Conservation (phyloP, 2,888 invertebrate genomes). For the Drosophila ezoana region DNA sequence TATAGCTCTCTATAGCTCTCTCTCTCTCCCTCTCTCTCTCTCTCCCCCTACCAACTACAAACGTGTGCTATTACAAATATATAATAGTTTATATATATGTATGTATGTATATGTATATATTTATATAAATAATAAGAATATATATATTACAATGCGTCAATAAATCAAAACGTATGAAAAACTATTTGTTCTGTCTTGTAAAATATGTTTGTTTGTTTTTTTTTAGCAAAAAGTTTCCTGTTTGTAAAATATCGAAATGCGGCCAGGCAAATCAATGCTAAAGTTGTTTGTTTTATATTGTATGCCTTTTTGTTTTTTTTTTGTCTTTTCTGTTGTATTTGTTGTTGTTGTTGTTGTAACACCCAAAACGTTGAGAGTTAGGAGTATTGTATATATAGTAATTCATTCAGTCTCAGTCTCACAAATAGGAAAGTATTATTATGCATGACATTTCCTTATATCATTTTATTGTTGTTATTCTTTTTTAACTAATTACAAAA, state of each 20-base stretch:
- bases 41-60: slow-evolving; percentile 47
- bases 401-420: slow-evolving; percentile 76
- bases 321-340: slow-evolving; percentile 1
- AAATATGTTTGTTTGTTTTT: slow-evolving; percentile 15
- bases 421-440: slow-evolving; percentile 78
- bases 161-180: slow-evolving; percentile 40
- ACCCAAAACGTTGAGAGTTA: slow-evolving; percentile 16
- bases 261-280: slow-evolving; percentile 44
- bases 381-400: slow-evolving; percentile 64
- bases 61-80: slow-evolving; percentile 62
- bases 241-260: slow-evolving; percentile 55
- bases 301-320: neutral
- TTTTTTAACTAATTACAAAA: slow-evolving; percentile 1
- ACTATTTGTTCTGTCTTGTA: slow-evolving; percentile 20
- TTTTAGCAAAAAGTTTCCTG: slow-evolving; percentile 39
- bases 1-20: slow-evolving; percentile 36
- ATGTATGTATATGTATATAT: slow-evolving; percentile 40
- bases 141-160: slow-evolving; percentile 63
- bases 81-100: slow-evolving; percentile 49
- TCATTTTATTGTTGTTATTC: slow-evolving; percentile 16
- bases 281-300: slow-evolving; percentile 4
- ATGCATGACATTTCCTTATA: slow-evolving; percentile 47
- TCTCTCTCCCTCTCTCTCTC: neutral
- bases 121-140: slow-evolving; percentile 31
- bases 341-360: slow-evolving; percentile 10